A percentile compares a stretch with the other conserved stretches of the same genome.
Conservation (phyloP, 2,888 invertebrate genomes). For the Tipula unca region DNA sequence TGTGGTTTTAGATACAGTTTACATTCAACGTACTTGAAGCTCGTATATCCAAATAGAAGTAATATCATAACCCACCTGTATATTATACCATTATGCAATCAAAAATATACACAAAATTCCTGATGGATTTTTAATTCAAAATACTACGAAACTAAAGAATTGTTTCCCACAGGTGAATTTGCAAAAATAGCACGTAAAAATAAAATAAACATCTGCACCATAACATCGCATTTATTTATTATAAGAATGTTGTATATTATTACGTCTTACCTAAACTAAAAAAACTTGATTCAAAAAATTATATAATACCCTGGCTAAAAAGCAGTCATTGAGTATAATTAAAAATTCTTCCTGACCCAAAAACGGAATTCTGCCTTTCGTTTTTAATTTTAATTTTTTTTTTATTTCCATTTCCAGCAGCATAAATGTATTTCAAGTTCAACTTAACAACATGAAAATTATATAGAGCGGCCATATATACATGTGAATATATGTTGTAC, state of each 20-base stretch:
- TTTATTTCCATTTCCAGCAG: neutral
- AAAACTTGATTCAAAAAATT: neutral
- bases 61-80: neutral
- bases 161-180: neutral
- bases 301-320: neutral
- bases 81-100: no score
- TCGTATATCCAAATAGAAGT: no score
- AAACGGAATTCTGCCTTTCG: neutral
- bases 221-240: neutral
- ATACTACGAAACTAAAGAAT: neutral
- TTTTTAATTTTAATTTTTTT: neutral
- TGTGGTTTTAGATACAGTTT: no score
- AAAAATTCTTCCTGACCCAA: conserved; percentile 14
- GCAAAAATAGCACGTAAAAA: neutral
- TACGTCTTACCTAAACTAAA: neutral
- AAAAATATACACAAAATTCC: no score
- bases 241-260: neutral
- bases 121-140: neutral
- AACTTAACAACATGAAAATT: neutral
- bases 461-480: neutral
- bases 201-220: neutral
- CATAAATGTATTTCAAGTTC: neutral
- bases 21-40: no score
- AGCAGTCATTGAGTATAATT: neutral
- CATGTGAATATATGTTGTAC: no score